Conservation (phyloP, 1,140 invertebrate genomes). For the Scylla paramamosain region DNA sequence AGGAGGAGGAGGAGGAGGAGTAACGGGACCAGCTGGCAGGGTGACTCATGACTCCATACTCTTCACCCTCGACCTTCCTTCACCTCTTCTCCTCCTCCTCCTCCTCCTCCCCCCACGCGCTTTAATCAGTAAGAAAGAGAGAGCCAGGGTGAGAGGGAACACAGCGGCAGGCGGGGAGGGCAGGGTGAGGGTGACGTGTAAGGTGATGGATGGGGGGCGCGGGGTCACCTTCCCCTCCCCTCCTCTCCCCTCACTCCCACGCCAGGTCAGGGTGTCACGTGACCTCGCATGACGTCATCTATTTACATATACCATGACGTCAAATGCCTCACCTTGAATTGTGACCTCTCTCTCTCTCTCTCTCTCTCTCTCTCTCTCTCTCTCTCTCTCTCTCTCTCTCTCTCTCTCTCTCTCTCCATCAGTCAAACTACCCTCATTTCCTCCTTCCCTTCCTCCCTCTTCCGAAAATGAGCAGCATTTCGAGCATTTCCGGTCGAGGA, state of each 20-base stretch:
- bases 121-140: not conserved
- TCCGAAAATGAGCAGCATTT: not conserved
- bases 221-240: not conserved
- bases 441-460: not conserved
- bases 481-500: too few relatives aligned
- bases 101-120: too few relatives aligned
- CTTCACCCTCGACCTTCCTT: too few relatives aligned
- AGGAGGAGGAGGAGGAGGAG: too few relatives aligned
- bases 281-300: not conserved
- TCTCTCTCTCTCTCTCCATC: constrained; percentile 27
- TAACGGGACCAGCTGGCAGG: not conserved
- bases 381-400: constrained; percentile 53
- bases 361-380: constrained; percentile 31
- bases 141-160: not conserved
- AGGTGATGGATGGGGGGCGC: not conserved
- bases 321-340: too few relatives aligned
- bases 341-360: constrained; percentile 45
- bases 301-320: not conserved
- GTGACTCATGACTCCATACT: not conserved
- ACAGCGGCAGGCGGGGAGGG: not conserved
- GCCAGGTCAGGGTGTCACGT: not conserved
- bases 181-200: not conserved
- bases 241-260: not conserved
- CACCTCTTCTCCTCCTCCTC: too few relatives aligned
- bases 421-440: not conserved